Base-by-base conservation (phyloP, 2,113 vertebrate genomes). In the Dasyornis broadbenti region DNA sequence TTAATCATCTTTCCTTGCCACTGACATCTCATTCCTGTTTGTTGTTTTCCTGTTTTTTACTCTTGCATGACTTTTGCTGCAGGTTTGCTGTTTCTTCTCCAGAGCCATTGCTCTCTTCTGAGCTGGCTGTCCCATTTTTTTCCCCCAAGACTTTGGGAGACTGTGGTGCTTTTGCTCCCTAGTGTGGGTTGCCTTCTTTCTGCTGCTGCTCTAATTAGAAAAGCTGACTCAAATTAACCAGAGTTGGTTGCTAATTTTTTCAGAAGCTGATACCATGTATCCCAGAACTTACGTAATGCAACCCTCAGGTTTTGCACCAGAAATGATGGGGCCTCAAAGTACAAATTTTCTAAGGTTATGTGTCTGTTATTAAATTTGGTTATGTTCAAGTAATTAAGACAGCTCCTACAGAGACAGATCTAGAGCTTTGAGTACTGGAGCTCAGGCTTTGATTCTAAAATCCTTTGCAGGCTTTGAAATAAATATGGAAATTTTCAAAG, bases 151-250 rank as follows among this genome's bases (percentile, higher is more conserved):
- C 47, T 69, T 72, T 24, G 77, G 57, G 44, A 82, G 53, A 63
- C 80, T 59, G 22, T 78, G 64, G 61, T 50, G 70, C 87, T 92
- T 49, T 84, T 88, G 83, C 84, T 97, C 95, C 69, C 61, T 75
- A 90, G 77, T 5, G 4, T 64, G 81, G 79, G 60, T 65, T 94
- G 73, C 54, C 66, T 93, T 89, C 37, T 15, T 78, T 73, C 15
- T 88, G 70, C 91, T 87, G n/a, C n/a, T 92, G 86, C 90, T 97
- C 37, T 95, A 82, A 78, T 92, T 95, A 93, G 96, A 93, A 96
- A 96, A 94, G 35, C 37, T 96, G 91, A 71, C 65, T 37, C 42
- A 92, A 76, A 86, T 81, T 89, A 93, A 92, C 80, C 14, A 9
- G 86, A 78, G 47, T 59, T 80, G 63, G 39, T 63, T 86, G 76